Base-by-base conservation (phyloP, 2,797 vertebrate genomes). In the Trachops cirrhosus region DNA sequence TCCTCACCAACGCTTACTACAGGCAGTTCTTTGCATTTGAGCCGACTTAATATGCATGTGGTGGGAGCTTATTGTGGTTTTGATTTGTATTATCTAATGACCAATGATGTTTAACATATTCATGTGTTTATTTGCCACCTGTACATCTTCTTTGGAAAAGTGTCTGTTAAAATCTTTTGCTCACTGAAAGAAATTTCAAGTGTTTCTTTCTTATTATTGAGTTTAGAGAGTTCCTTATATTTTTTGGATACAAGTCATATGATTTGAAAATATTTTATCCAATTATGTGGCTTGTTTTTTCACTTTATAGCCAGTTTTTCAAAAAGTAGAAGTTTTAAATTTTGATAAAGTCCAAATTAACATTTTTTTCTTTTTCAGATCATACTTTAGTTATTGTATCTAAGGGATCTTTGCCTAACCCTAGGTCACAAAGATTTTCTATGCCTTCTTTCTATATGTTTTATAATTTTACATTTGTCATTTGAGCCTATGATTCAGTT, bases 21-120 rank as follows among this genome's bases (percentile, higher is more conserved):
- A 68, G 88, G 91, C 44, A 82, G 39, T 71, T 50, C 94, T 95
- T 97, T 78, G 18, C 79, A 93, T 44, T 67, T 85, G 79, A 80
- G 48, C n/a, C 29, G 32, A 64, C 79, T 96, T 46, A 85, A 54
- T 21, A 48, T 2, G 9, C 16, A 14, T 3, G 0, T 29, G 32
- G 32, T 52, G 1, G 24, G 64, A 73, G 57, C 32, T 68, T 52
- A 21, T 10, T 46, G 73, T 41, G 22, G 5, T 50, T 91, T 91
- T 85, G 39, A 41, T 16, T 82, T 52, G 5, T 16, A 59, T 52
- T 88, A 12, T 18, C 10, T 39, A 64, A 8, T 50, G 29, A 37
- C 26, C 59, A 52, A 68, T 2, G 16, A 32, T 32, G 26, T 32
- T 50, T 26, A 93, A 26, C 9, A 37, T 68, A 7, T 62, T 88